Conservation (phyloP, 2,888 invertebrate genomes). For the Macrophya annulata region DNA sequence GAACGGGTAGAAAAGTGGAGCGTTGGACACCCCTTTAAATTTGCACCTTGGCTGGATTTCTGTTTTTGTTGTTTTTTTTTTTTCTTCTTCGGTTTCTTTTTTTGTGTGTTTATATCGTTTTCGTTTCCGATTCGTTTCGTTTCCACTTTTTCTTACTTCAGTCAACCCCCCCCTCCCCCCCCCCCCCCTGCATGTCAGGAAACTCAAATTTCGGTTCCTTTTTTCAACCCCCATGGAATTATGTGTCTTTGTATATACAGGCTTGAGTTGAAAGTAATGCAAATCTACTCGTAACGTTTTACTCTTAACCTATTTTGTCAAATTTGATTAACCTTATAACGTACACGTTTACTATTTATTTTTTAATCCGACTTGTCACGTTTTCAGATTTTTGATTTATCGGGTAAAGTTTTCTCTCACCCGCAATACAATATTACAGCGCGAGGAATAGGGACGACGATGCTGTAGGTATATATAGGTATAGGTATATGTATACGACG, state of each 20-base stretch:
- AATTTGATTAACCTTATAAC: neutral
- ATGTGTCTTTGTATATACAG: neutral
- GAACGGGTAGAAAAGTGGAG: conserved; percentile 28
- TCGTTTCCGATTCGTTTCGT: neutral
- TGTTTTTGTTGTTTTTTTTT: neutral
- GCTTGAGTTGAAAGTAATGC: too few species aligned
- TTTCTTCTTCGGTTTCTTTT: neutral
- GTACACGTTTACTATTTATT: too few species aligned
- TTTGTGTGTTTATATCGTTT: neutral
- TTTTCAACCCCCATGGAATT: neutral
- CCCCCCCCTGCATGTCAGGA: neutral
- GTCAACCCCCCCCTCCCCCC: neutral
- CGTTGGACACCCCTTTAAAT: conserved; percentile 47
- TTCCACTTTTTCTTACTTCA: neutral
- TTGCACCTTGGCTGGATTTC: conserved; percentile 31
- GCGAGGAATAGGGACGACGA: conserved; percentile 1
- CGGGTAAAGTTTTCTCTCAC: neutral
- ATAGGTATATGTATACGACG: neutral
- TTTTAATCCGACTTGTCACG: neutral
- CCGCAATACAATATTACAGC: neutral
- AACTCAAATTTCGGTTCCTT: too few species aligned
- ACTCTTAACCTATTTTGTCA: neutral
- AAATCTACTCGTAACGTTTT: too few species aligned
- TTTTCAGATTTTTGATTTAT: neutral
- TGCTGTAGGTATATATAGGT: neutral